These are phyloP conservation scores for Schrankia costaestrigalis DNA, from an alignment of 2,888 invertebrate species.

Conservation along the genomic window DNA sequence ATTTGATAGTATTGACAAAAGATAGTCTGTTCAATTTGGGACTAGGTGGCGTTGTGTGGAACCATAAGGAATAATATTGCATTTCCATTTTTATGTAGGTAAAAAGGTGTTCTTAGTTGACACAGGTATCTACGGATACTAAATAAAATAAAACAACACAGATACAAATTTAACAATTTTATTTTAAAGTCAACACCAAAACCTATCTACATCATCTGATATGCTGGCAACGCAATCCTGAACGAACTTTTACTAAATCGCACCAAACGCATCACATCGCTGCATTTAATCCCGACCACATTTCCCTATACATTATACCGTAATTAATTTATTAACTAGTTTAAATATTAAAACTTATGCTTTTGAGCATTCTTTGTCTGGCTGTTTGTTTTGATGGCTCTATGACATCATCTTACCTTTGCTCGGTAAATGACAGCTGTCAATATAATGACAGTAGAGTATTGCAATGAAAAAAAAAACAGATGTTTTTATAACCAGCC, in stretches of 20 bases:
- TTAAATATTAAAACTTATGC: constrained; percentile 41
- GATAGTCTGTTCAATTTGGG: too few relatives aligned
- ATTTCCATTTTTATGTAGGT: too few relatives aligned
- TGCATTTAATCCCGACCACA: constrained; percentile 30
- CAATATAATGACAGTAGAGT: not conserved
- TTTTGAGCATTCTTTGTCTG: constrained; percentile 42
- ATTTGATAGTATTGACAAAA: too few relatives aligned
- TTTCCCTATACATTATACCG: constrained; percentile 36
- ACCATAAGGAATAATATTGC: too few relatives aligned
- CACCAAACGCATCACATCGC: constrained; percentile 18
- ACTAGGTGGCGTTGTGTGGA: too few relatives aligned
- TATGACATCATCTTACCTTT: constrained; percentile 9
- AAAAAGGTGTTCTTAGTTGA: too few relatives aligned
- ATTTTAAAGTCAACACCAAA: constrained; percentile 72
- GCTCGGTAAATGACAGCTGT: not conserved
- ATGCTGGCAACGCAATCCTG: constrained; percentile 63
- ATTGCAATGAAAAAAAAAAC: too few relatives aligned
- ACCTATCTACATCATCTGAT: constrained; percentile 71
- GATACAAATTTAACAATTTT: constrained; percentile 76
- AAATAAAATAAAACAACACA: constrained; percentile 22
- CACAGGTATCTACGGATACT: not conserved
- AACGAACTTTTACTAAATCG: constrained; percentile 22
- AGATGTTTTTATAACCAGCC: constrained; percentile 10
- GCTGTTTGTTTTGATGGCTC: constrained; percentile 26
- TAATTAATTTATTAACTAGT: constrained; percentile 40